Percentiles rank a stretch among this genome's conserved stretches.
These are phyloP conservation scores for Plecotus auritus DNA, from an alignment of 2,113 vertebrate genomes.

Conservation along the genomic window DNA sequence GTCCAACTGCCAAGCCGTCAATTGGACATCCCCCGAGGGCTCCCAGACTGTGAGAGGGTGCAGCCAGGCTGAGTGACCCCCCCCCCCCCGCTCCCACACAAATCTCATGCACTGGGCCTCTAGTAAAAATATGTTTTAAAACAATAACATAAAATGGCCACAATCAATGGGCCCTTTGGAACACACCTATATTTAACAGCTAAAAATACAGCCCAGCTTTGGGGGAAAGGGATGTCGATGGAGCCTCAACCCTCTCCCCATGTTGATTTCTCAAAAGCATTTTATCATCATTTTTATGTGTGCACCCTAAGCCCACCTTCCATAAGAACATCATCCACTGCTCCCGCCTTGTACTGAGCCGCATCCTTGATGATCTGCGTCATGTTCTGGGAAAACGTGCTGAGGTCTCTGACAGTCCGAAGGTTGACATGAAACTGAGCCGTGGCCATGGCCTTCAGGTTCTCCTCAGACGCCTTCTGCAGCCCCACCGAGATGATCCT, in stretches of 20 bases:
- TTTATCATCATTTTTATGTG: background rate
- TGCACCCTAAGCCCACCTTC: constrained; percentile 27
- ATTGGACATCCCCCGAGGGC: too few species aligned
- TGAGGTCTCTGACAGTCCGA: constrained; percentile 49
- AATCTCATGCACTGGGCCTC: too few species aligned
- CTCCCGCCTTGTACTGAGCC: background rate
- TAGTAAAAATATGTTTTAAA: too few species aligned
- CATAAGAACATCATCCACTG: background rate
- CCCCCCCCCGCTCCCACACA: too few species aligned
- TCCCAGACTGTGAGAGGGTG: too few species aligned
- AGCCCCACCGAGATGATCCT: constrained; percentile 73
- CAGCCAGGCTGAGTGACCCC: too few species aligned
- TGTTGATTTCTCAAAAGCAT: background rate
- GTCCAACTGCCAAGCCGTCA: too few species aligned
- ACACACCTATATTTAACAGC: background rate
- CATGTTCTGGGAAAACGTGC: constrained; percentile 65
- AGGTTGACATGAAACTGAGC: constrained; percentile 54
- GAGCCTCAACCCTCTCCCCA: background rate
- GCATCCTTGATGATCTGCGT: constrained; percentile 59
- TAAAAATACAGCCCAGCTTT: background rate
- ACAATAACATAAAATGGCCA: background rate
- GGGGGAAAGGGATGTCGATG: background rate
- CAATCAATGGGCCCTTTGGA: background rate
- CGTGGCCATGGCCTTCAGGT: constrained; percentile 72
- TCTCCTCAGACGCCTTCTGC: constrained; percentile 30